phyloP scores from a whole-genome alignment of 2,888 invertebrate genomes.

The Oithona nana region DNA sequence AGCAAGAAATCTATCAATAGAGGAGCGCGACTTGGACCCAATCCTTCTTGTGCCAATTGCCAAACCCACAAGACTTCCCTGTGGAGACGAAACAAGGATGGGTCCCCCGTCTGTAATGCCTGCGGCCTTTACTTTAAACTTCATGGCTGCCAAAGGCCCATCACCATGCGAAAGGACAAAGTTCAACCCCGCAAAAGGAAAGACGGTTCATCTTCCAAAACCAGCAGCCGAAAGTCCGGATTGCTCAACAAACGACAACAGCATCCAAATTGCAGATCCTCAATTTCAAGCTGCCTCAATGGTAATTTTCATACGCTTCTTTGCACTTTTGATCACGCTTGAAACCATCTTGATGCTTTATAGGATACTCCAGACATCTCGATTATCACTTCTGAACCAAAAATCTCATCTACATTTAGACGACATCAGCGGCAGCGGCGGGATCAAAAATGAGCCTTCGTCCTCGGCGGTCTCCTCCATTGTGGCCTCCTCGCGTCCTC shows the following conservation, averaged over 20 bases:
- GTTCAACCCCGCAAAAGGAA: conserved; percentile 4
- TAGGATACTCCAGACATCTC: no score
- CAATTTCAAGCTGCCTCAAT: no score
- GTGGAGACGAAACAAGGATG: not conserved
- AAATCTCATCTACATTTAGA: no score
- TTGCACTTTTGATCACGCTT: no score
- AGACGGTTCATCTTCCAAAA: not conserved
- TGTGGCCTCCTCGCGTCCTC: no score
- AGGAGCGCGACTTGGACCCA: not conserved
- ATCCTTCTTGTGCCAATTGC: conserved; percentile 1
- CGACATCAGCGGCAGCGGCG: no score
- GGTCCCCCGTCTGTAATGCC: conserved; percentile 2
- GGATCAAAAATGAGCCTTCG: no score
- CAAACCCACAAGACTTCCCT: conserved; percentile 4
- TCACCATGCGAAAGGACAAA: not conserved
- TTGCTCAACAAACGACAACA: not conserved
- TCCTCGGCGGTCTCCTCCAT: no score
- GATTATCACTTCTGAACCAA: no score
- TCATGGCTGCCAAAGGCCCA: not conserved
- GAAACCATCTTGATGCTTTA: no score
- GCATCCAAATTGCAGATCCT: no score
- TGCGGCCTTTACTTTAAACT: conserved; percentile 9
- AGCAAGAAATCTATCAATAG: not conserved
- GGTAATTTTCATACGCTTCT: no score
- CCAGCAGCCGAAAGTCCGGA: not conserved